These are phyloP conservation scores for Mythimna pallens DNA, from an alignment of 2,888 invertebrate species.

Conservation along the genomic window DNA sequence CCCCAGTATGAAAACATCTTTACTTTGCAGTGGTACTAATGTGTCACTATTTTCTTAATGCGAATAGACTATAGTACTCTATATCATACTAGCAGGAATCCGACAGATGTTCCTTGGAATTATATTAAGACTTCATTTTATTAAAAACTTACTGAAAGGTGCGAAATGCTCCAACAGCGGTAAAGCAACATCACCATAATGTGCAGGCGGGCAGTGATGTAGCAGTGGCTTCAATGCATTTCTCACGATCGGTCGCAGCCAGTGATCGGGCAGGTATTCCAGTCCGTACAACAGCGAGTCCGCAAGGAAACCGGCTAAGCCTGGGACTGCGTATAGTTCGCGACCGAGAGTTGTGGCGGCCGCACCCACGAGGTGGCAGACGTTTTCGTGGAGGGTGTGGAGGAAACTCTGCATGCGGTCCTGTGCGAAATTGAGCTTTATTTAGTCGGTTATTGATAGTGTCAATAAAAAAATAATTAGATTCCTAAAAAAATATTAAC, in stretches of 20 bases:
- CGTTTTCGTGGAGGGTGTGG: constrained; percentile 93
- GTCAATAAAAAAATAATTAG: too few species aligned
- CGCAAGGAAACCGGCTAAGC: constrained; percentile 93
- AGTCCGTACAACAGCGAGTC: constrained; percentile 93
- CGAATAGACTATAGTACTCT: too few species aligned
- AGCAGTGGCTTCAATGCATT: constrained; percentile 96
- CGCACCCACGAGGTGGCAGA: constrained; percentile 91
- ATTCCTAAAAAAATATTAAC: too few species aligned
- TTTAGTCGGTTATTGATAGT: too few species aligned
- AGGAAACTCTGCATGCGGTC: constrained; percentile 97
- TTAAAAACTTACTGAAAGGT: constrained; percentile 93
- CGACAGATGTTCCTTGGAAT: too few species aligned
- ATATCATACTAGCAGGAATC: too few species aligned
- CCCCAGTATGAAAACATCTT: too few species aligned
- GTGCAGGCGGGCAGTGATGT: constrained; percentile 95
- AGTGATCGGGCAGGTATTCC: constrained; percentile 95
- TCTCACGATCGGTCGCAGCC: constrained; percentile 95
- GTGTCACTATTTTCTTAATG: too few species aligned
- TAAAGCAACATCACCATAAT: constrained; percentile 94
- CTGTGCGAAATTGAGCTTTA: constrained; percentile 7
- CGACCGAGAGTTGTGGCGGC: constrained; percentile 95
- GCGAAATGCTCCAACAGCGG: constrained; percentile 95
- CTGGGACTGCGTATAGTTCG: constrained; percentile 95
- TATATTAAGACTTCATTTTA: too few species aligned
- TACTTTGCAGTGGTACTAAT: too few species aligned